phyloP scores from a whole-genome alignment of 2,797 vertebrate species.

The Scyliorhinus canicula region DNA sequence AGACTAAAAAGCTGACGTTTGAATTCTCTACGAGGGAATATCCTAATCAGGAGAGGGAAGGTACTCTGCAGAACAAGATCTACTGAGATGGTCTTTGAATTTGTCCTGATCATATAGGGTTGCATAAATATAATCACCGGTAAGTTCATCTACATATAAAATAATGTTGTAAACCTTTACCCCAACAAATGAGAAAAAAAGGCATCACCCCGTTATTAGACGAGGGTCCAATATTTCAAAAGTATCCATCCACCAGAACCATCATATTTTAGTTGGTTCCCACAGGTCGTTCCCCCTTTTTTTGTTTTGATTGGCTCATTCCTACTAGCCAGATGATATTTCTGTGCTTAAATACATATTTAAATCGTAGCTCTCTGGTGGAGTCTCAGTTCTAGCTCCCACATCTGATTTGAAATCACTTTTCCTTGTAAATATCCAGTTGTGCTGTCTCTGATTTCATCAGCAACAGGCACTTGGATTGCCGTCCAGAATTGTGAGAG shows the following conservation, averaged over 20 bases:
- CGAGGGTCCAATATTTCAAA: neutral
- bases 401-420: neutral
- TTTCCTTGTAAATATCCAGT: neutral
- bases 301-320: neutral
- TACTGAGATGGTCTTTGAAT: neutral
- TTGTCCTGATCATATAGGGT: neutral
- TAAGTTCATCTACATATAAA: neutral
- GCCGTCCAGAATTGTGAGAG: neutral
- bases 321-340: neutral
- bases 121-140: neutral
- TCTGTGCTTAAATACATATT: neutral
- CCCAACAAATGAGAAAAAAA: neutral
- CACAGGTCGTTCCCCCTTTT: neutral
- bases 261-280: neutral
- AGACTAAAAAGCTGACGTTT: neutral
- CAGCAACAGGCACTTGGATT: neutral
- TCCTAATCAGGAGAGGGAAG: neutral
- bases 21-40: neutral
- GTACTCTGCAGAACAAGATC: neutral
- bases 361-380: neutral
- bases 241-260: neutral
- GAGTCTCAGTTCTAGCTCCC: neutral
- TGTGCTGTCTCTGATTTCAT: constrained; percentile 1
- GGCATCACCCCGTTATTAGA: neutral
- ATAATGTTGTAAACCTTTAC: neutral